Conservation (phyloP, 2,797 vertebrate genomes). For the Psittacula echo region DNA sequence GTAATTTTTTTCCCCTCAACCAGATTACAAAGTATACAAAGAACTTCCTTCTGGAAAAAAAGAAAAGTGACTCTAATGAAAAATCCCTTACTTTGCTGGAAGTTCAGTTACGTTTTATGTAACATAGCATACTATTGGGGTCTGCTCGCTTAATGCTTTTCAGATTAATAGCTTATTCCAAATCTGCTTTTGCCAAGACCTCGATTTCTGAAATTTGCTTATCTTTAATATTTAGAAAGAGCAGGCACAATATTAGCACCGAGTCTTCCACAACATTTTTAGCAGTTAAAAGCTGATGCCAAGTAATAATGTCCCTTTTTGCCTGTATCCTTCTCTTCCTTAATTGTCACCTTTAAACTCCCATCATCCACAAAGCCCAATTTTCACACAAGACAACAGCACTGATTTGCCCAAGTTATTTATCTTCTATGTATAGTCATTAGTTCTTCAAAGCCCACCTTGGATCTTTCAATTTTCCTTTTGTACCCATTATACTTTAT, state of each 20-base stretch:
- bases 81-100: not conserved
- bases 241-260: not conserved
- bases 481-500: not conserved
- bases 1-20: not conserved
- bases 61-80: not conserved
- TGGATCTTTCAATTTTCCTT: not conserved
- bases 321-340: not conserved
- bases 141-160: conserved; percentile 3
- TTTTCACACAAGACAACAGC: conserved; percentile 26
- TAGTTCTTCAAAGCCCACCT: conserved; percentile 22
- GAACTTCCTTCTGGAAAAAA: not conserved
- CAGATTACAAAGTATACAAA: not conserved
- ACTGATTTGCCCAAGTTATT: conserved; percentile 20
- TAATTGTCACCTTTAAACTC: not conserved
- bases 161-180: conserved; percentile 42
- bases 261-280: not conserved
- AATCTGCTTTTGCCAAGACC: conserved; percentile 47
- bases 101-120: conserved; percentile 5
- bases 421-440: not conserved
- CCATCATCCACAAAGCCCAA: not conserved
- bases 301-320: not conserved
- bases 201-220: conserved; percentile 51
- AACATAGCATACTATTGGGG: not conserved
- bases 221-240: conserved; percentile 32
- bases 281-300: not conserved